Evolutionary conservation across 2,888 invertebrate genomes (phyloP), one percentile per base, ranked within the genome.

Genomic region (Hydrotaea cyrtoneurina): DNA sequence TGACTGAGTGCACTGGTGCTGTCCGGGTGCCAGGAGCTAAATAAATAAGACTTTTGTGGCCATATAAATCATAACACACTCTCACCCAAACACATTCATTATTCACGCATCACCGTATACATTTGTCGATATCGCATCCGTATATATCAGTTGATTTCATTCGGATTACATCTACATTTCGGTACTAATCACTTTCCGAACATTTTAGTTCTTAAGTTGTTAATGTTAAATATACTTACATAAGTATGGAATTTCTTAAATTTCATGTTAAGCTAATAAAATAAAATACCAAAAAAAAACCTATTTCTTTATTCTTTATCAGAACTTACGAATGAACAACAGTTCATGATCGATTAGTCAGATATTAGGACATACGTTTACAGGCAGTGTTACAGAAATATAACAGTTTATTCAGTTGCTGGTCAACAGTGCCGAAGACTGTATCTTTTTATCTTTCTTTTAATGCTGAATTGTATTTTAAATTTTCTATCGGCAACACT

Each of bases 191-290:
- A 59, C 26, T 59, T 59, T 59, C 8, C 2, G 26, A 55, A 15
- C 15, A 21, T 7, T 69, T 46, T 69, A 69, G 69, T 46, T 13
- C 15, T 3, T 69, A 69, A 69, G 69, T 69, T 69, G 69, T 69
- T 69, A 46, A 69, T 69, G 69, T 69, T 69, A 69, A 69, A 10
- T 69, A 69, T 69, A 36, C 36, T n/a, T n/a, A n/a, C n/a, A 21
- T 36, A 57, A 21, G 15, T 26, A 59, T 59, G 26, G 11, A 55
- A 23, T 23, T 59, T 2, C 15, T 55, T 21, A 55, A 19, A 55
- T 19, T 55, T 21, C 13, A 72, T 72, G n/a, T 72, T 53, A 55
- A 53, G 36, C 15, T 19, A 55, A 55, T 72, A 72, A 72, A 72
- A 53, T n/a, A 36, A 5, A 31, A 72, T 55, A 53, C 10, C 17